These are phyloP conservation scores for Vespertilio murinus DNA, from an alignment of 2,797 vertebrate species.

Conservation along the genomic window DNA sequence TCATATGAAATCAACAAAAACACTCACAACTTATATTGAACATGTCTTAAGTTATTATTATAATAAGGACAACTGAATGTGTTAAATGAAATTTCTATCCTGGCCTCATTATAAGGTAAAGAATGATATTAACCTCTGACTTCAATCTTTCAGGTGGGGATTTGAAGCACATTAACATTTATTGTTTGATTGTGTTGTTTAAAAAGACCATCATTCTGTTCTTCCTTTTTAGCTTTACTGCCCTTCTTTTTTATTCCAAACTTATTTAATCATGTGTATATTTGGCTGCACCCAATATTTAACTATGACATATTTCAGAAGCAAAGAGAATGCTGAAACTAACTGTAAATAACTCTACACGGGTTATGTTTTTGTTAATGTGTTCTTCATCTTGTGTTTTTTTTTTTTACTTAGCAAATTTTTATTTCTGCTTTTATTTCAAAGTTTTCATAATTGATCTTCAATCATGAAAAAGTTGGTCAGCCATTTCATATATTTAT, in stretches of 20 bases:
- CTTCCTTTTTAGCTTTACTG: neutral
- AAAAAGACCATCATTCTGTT: neutral
- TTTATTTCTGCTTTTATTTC: neutral
- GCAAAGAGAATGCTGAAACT: neutral
- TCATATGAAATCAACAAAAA: neutral
- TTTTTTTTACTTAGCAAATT: neutral
- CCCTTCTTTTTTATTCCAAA: neutral
- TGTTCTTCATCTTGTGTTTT: neutral
- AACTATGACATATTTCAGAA: neutral
- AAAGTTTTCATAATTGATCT: neutral
- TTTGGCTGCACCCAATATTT: neutral
- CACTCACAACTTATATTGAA: neutral
- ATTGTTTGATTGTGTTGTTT: neutral
- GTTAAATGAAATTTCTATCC: neutral
- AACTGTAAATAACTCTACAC: neutral
- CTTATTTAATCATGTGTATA: neutral
- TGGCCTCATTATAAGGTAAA: neutral
- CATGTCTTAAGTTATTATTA: neutral
- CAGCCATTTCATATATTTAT: neutral
- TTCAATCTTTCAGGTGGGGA: neutral
- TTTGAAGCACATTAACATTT: neutral
- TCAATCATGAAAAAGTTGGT: neutral
- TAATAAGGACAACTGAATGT: neutral
- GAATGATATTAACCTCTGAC: neutral
- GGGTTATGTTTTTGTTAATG: neutral